Evolutionary conservation across 2,888 invertebrate species (phyloP), one percentile per base, ranked within the genome.

Genomic region (Eupithecia subumbrata): DNA sequence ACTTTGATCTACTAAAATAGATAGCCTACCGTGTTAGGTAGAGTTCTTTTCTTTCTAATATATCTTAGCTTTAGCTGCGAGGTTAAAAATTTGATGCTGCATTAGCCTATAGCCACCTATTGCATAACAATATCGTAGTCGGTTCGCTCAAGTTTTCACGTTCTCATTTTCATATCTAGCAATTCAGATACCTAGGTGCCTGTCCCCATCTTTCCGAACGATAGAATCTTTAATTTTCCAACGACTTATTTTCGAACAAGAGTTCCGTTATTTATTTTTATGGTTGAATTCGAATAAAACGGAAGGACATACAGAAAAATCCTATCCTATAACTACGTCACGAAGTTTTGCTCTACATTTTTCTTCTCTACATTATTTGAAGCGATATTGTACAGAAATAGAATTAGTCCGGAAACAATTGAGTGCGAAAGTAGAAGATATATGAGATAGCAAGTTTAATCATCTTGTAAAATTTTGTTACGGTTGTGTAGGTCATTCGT

Each of bases 251-350:
- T 89, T 91, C 85, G 87, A 92, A 89, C 83, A 83, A 81, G 88
- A 91, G 90, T 92, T 80, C 94, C 94, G 94, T 94, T 94, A 94
- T 88, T 90, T 89, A 91, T 93, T 93, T 30, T 91, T 89, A 94
- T 93, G 93, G 92, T 91, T 89, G 84, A 93, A 64, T 93, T 93
- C 91, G 93, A 94, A 94, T 92, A 90, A 91, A 93, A 90, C 92
- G 74, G 74, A 70, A 90, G 85, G 82, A 79, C 81, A 4, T 11
- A 56, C 22, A 56, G n/a, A 40, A n/a, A 66, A 67, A 40, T 25
- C 56, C 56, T 56, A 11, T 22, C n/a, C 18, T 3, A n/a, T 30
- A 30, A 52, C 16, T 45, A 45, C 60, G 60, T 25, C 60, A 60
- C 60, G 60, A 60, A 14, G 60, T 60, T 7, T 60, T 60, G 60